Percentiles rank a stretch among this genome's conserved stretches.
Evolutionary conservation across 2,113 vertebrate genomes (phyloP).

Genomic region (Octodon degus): DNA sequence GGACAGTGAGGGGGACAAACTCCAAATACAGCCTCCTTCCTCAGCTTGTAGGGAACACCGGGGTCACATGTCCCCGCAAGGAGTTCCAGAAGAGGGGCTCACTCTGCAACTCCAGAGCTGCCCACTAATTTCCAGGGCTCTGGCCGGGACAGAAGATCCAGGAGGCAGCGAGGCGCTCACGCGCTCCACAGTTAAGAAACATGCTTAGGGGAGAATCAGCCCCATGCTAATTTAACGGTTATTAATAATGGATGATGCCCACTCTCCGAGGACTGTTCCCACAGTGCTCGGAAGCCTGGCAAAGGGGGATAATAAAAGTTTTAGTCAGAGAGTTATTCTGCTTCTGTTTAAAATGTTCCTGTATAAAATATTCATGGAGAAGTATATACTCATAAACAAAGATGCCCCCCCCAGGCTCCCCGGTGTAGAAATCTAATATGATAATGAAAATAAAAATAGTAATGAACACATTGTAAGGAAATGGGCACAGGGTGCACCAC

Average conservation of each 20-base stretch:
- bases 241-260: conserved; percentile 68
- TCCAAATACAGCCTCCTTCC: neutral
- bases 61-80: neutral
- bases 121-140: fast-evolving
- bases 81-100: neutral
- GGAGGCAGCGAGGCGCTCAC: neutral
- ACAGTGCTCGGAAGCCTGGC: neutral
- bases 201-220: conserved; percentile 18
- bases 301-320: conserved; percentile 62
- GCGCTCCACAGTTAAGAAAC: neutral
- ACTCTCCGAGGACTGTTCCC: conserved; percentile 58
- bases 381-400: conserved; percentile 64
- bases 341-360: conserved; percentile 58
- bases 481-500: neutral
- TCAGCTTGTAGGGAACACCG: neutral
- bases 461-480: conserved; percentile 63
- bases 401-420: neutral
- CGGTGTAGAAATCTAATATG: conserved; percentile 51
- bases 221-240: conserved; percentile 60
- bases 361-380: conserved; percentile 71
- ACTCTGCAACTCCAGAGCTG: neutral
- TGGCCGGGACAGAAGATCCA: neutral
- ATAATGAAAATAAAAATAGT: conserved; percentile 57
- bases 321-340: conserved; percentile 52
- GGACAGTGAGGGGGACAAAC: neutral